Percentiles rank a stretch among this genome's conserved stretches.
phyloP scores from a whole-genome alignment of 2,888 invertebrate genomes.

The Dione vanillae region DNA sequence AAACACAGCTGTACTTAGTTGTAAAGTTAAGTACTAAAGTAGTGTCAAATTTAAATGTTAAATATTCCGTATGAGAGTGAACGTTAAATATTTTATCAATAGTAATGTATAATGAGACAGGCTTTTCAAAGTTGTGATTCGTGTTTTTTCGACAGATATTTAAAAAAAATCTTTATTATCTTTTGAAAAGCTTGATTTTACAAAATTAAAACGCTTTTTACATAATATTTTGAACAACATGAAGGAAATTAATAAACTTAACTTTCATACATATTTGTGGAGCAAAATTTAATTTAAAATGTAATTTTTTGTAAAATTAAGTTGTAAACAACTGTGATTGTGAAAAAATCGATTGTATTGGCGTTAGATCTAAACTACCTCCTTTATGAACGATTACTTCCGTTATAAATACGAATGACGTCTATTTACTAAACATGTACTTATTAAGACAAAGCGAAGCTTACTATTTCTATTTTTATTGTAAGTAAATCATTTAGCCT shows the following conservation, averaged over 20 bases:
- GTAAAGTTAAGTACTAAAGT: slow-evolving; percentile 77
- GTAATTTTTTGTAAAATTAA: slow-evolving; percentile 39
- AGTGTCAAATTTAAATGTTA: slow-evolving; percentile 73
- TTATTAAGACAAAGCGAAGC: slow-evolving; percentile 30
- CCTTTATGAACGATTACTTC: slow-evolving; percentile 41
- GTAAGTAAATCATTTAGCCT: background rate
- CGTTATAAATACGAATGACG: slow-evolving; percentile 26
- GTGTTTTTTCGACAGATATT: slow-evolving; percentile 74
- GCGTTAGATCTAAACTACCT: slow-evolving; percentile 55
- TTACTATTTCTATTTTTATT: slow-evolving; percentile 16
- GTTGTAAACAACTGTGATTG: slow-evolving; percentile 42
- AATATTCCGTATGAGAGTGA: slow-evolving; percentile 78
- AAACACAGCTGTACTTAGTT: slow-evolving; percentile 55
- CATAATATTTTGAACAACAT: slow-evolving; percentile 4
- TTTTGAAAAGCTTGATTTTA: slow-evolving; percentile 47
- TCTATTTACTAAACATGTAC: slow-evolving; percentile 35
- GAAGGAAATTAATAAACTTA: too few species aligned
- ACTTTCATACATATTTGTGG: background rate
- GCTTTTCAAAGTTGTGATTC: slow-evolving; percentile 69
- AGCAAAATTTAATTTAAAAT: background rate
- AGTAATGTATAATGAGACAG: slow-evolving; percentile 57
- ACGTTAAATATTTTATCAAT: slow-evolving; percentile 73
- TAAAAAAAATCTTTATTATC: slow-evolving; percentile 63
- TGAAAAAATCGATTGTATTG: slow-evolving; percentile 63
- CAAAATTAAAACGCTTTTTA: slow-evolving; percentile 34